Percentiles rank a stretch among this genome's conserved stretches.
Conservation (phyloP, 2,888 invertebrate genomes). For the Iphiclides podalirius region DNA sequence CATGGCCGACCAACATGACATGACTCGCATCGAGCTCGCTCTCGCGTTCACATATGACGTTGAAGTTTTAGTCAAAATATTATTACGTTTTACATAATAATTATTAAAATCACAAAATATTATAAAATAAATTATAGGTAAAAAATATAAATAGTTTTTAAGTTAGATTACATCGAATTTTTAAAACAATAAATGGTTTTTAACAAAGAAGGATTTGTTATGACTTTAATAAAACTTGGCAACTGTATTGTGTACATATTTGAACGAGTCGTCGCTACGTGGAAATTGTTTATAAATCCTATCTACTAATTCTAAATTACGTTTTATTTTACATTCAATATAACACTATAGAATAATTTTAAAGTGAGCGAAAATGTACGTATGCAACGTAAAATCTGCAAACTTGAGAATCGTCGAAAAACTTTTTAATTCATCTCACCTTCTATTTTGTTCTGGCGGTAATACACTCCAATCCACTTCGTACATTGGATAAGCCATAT, state of each 20-base stretch:
- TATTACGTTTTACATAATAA: neutral
- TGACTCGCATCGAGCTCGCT: constrained; percentile 35
- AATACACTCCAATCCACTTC: constrained; percentile 92
- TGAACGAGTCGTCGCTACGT: constrained; percentile 49
- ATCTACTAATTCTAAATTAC: neutral
- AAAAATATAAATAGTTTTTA: neutral
- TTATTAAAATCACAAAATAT: neutral
- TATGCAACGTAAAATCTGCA: too few relatives aligned
- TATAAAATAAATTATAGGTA: constrained; percentile 13
- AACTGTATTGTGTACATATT: constrained; percentile 32
- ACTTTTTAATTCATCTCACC: constrained; percentile 73
- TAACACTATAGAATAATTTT: too few relatives aligned
- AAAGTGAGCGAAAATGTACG: too few relatives aligned
- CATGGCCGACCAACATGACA: constrained; percentile 67
- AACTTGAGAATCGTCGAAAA: too few relatives aligned
- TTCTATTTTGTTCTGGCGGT: constrained; percentile 91
- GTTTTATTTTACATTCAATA: too few relatives aligned
- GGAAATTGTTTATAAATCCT: constrained; percentile 38
- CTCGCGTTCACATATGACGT: constrained; percentile 66
- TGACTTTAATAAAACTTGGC: constrained; percentile 23
- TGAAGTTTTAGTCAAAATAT: constrained; percentile 29
- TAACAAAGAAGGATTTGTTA: constrained; percentile 19
- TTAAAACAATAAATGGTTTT: neutral
- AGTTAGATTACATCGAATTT: neutral
- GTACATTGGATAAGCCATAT: constrained; percentile 81